Evolutionary conservation across 2,888 invertebrate species (phyloP).

Genomic region (Allacma fusca): DNA sequence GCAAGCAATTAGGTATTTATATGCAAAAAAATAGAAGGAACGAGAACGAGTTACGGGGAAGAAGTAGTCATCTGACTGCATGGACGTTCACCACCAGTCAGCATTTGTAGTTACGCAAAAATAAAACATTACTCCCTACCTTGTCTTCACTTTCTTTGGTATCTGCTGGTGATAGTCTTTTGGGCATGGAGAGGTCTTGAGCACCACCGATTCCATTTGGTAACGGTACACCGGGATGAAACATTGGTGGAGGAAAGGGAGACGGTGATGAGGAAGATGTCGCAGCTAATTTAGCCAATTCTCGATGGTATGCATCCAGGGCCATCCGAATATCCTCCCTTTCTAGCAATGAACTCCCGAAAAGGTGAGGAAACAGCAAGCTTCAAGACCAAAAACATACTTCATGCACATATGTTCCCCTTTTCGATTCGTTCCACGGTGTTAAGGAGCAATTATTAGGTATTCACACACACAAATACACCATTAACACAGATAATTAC

Average conservation of each 20-base stretch:
- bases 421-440: too few relatives aligned
- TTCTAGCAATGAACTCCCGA: constrained; percentile 72
- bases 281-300: constrained; percentile 83
- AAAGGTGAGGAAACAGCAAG: constrained; percentile 82
- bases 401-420: too few relatives aligned
- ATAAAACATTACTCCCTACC: constrained; percentile 47
- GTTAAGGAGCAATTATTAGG: too few relatives aligned
- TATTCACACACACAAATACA: too few relatives aligned
- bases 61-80: too few relatives aligned
- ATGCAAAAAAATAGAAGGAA: not conserved
- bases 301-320: constrained; percentile 90
- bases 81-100: too few relatives aligned
- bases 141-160: constrained; percentile 64
- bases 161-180: constrained; percentile 67
- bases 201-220: constrained; percentile 68
- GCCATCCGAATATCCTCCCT: constrained; percentile 87
- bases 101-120: too few relatives aligned
- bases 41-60: not conserved
- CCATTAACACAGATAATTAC: too few relatives aligned
- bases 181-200: constrained; percentile 86
- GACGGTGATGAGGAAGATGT: constrained; percentile 57
- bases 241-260: constrained; percentile 80
- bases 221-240: constrained; percentile 63
- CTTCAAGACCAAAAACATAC: constrained; percentile 63
- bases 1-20: not conserved